Conservation (phyloP, 2,113 vertebrate species). For the Petrocephalus microphthalmus region DNA sequence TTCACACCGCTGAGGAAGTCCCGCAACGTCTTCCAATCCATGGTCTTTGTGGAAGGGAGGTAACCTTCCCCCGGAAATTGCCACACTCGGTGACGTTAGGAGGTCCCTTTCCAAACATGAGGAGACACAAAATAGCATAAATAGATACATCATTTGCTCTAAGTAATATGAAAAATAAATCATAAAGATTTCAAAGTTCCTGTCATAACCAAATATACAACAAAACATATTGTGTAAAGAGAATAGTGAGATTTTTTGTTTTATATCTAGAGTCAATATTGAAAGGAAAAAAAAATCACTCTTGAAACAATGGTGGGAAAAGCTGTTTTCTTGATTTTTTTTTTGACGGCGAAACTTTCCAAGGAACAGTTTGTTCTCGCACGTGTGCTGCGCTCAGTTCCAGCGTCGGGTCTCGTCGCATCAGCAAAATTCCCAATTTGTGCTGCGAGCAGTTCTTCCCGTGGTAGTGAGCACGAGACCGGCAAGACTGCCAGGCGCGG, state of each 20-base stretch:
- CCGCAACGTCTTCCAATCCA: constrained; percentile 69
- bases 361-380: neutral
- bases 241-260: neutral
- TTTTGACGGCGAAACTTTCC: neutral
- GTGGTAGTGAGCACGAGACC: neutral
- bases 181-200: neutral
- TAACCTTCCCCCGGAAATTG: neutral
- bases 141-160: neutral
- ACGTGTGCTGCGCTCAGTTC: neutral
- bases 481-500: neutral
- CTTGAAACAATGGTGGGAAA: neutral
- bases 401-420: neutral
- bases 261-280: neutral
- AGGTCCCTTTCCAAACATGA: neutral
- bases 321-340: neutral
- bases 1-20: constrained; percentile 68
- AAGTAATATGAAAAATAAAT: neutral
- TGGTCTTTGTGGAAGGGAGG: constrained; percentile 33
- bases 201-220: neutral
- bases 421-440: neutral
- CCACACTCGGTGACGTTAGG: neutral
- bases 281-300: neutral
- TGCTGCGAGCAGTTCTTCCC: neutral
- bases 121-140: neutral
- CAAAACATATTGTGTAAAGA: neutral